Conservation (phyloP, 2,113 vertebrate genomes). For the Atlantisia rogersi region DNA sequence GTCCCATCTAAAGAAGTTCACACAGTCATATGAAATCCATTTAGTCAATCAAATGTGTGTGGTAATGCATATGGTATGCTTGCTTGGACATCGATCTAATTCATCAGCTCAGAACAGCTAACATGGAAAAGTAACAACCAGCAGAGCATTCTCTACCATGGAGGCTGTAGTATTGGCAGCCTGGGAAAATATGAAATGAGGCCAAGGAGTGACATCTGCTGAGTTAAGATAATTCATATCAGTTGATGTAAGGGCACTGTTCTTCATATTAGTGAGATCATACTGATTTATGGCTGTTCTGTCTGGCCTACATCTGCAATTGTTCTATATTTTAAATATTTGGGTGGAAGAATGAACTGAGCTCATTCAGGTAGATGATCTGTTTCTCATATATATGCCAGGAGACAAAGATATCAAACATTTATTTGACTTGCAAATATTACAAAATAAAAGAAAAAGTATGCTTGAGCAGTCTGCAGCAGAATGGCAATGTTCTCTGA, state of each 20-base stretch:
- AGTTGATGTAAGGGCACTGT: background rate
- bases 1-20: background rate
- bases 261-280: background rate
- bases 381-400: background rate
- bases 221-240: background rate
- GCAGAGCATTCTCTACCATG: background rate
- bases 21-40: background rate
- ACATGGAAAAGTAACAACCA: background rate
- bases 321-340: background rate
- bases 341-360: background rate
- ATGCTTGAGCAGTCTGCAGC: background rate
- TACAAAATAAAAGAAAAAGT: slow-evolving; percentile 3
- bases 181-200: background rate
- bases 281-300: background rate
- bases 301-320: background rate
- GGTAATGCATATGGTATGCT: background rate
- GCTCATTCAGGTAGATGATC: background rate
- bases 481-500: background rate
- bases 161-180: background rate
- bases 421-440: slow-evolving; percentile 19
- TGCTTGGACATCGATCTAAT: background rate
- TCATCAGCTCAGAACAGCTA: background rate
- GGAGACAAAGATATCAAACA: slow-evolving; percentile 12
- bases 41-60: background rate
- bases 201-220: background rate